Evolutionary conservation across 2,113 vertebrate species (phyloP).

Genomic region (Cynoglossus semilaevis): DNA sequence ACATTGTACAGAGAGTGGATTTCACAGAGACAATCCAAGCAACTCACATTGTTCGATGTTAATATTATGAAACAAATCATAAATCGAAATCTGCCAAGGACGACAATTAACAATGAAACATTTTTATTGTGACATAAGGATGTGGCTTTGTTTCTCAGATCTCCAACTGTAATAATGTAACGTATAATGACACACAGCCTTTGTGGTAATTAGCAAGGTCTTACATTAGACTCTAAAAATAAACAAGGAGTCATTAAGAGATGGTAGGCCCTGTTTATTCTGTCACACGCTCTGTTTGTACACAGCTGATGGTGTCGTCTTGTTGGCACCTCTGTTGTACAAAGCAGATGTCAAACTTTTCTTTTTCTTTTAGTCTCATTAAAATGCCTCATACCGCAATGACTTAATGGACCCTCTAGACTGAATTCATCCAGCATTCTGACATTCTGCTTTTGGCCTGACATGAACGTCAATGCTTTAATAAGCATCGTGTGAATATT

Average conservation of each 20-base stretch:
- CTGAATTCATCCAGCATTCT: constrained; percentile 1
- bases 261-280: constrained; percentile 3
- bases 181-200: neutral
- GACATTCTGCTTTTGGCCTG: neutral
- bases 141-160: too few relatives aligned
- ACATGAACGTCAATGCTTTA: neutral
- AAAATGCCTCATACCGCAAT: neutral
- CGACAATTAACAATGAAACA: too few relatives aligned
- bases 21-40: too few relatives aligned
- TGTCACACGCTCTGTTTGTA: constrained; percentile 7
- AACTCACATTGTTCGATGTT: too few relatives aligned
- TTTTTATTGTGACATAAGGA: too few relatives aligned
- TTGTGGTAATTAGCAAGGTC: neutral
- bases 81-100: too few relatives aligned
- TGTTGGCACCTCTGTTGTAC: neutral
- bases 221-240: neutral
- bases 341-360: neutral
- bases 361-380: constrained; percentile 11
- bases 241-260: neutral
- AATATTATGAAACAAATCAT: too few relatives aligned
- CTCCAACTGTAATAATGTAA: too few relatives aligned
- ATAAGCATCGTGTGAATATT: neutral
- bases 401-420: constrained; percentile 1
- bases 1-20: too few relatives aligned
- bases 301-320: neutral